These are phyloP conservation scores for Scaptomyza reducta DNA, from an alignment of 2,888 invertebrate species.

Conservation along the genomic window DNA sequence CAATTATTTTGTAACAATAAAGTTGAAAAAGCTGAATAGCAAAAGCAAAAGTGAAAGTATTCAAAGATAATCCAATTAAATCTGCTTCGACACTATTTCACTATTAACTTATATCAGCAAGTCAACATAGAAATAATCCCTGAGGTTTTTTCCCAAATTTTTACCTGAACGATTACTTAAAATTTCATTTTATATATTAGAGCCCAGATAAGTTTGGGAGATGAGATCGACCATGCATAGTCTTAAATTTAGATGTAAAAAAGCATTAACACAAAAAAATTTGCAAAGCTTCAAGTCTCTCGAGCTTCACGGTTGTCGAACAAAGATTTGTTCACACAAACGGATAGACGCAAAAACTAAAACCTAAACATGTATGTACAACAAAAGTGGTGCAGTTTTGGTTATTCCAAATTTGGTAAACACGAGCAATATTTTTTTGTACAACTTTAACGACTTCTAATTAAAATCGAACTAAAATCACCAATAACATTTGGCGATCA, in stretches of 20 bases:
- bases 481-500: conserved; percentile 67
- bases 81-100: neutral
- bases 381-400: conserved; percentile 21
- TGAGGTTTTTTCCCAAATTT: neutral
- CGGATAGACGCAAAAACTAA: no score
- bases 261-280: neutral
- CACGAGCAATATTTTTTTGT: conserved; percentile 66
- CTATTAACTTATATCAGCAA: neutral
- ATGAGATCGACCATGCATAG: neutral
- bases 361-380: neutral
- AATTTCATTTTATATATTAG: no score
- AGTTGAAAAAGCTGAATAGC: neutral
- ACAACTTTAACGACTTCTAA: conserved; percentile 78
- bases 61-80: neutral
- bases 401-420: conserved; percentile 43
- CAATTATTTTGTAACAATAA: neutral
- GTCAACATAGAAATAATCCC: neutral
- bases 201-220: neutral
- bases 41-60: neutral
- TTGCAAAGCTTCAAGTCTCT: no score
- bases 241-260: neutral
- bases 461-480: conserved; percentile 70
- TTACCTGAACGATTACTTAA: no score
- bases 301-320: no score
- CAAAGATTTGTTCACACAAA: neutral